Evolutionary conservation across 2,797 vertebrate genomes (phyloP), one percentile per base, ranked within the genome.

Genomic region (Sylvilagus floridanus): DNA sequence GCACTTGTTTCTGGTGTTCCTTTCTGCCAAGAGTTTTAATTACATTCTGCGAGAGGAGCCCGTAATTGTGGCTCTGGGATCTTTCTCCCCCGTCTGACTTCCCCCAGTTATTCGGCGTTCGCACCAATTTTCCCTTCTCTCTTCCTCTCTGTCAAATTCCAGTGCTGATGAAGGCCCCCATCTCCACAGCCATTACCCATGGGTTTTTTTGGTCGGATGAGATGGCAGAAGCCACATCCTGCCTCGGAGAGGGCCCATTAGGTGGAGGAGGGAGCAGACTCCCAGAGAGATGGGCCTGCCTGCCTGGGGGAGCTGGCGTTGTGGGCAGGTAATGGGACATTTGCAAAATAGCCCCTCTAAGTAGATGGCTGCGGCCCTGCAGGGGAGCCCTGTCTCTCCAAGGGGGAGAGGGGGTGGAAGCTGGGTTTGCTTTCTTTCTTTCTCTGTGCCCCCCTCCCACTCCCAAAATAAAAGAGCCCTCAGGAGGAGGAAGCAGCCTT

Each of bases 21-120:
- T 96, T 97, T 95, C 86, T 0, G 1, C 84, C 86, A 83, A 90
- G 19, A 89, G 92, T 93, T 96, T 96, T 97, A 96, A 97, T 96
- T 97, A 94, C 83, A 96, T 90, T 71, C 95, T 93, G 73, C 87
- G 91, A 12, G 54, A 52, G 42, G 68, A 66, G 81, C 87, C 85
- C 69, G 84, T 93, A 95, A 92, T 94, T 94, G 76, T 19, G 57
- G 47, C 71, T 76, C 69, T 42, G 90, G 72, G 30, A 57, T 63
- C 63, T 94, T 47, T 82, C 57, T 73, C 5, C 78, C 37, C 87
- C 42, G 19, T 84, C 24, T 37, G 77, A 35, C 82, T 24, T 60
- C 24, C 87, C n/a, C 26, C 32, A 96, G 87, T 96, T 88, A 69
- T 52, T 85, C 7, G 16, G 68, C 2, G 0, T 42, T 93, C 76